Evolutionary conservation across 2,888 invertebrate genomes (phyloP).

Genomic region (Girardia tigrina): DNA sequence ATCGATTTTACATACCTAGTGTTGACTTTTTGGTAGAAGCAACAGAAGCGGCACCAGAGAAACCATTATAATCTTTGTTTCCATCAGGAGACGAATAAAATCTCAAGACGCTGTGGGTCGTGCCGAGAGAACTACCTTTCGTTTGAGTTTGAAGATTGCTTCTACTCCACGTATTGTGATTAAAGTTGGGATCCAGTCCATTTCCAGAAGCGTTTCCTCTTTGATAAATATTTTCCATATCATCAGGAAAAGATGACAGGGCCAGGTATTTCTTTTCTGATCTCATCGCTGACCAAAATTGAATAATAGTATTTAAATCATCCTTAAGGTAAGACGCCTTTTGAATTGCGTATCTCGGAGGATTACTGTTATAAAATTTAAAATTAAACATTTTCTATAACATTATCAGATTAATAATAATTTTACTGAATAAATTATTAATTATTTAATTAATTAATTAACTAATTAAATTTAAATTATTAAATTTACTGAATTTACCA

Average conservation of each 20-base stretch:
- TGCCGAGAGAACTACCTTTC: not conserved
- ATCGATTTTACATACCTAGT: no score
- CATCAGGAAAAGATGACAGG: conserved; percentile 24
- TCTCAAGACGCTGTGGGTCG: not conserved
- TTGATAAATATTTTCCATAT: conserved; percentile 26
- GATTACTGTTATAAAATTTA: conserved; percentile 53
- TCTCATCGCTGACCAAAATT: conserved; percentile 90
- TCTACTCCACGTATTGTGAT: not conserved
- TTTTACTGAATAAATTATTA: no score
- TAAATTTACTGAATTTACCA: no score
- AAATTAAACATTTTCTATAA: no score
- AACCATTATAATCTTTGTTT: not conserved
- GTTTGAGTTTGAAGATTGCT: not conserved
- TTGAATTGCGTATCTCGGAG: conserved; percentile 74
- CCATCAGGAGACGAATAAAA: not conserved
- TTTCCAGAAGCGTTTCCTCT: not conserved
- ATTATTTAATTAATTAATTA: no score
- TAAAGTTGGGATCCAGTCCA: not conserved
- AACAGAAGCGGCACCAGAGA: conserved; percentile 24
- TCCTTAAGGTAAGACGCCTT: conserved; percentile 65
- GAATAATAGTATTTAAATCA: conserved; percentile 71
- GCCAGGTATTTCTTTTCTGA: conserved; percentile 52
- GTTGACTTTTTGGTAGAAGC: not conserved
- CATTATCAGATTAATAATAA: no score
- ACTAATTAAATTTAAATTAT: no score